phyloP scores from a whole-genome alignment of 2,888 invertebrate genomes.

The Hemaris fuciformis region DNA sequence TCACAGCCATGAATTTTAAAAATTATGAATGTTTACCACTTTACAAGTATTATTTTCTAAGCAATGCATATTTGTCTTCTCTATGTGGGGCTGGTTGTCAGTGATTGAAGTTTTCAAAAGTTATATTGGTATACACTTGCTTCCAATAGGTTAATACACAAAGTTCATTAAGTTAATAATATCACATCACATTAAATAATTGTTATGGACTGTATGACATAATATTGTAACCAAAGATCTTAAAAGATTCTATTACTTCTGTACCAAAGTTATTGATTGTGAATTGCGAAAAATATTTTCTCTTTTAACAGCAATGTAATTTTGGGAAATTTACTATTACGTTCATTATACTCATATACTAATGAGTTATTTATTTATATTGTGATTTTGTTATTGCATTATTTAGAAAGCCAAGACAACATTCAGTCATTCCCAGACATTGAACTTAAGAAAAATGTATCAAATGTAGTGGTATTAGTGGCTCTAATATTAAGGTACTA shows the following conservation, averaged over 20 bases:
- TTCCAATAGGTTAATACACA: constrained; percentile 19
- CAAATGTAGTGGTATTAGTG: constrained; percentile 26
- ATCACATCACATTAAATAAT: constrained; percentile 16
- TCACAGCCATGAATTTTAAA: background rate
- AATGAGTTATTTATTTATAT: background rate
- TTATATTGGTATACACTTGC: background rate
- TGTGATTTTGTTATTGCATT: background rate
- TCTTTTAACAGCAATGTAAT: constrained; percentile 30
- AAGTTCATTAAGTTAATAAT: constrained; percentile 1
- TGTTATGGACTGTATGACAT: background rate
- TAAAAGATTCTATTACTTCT: constrained; percentile 31
- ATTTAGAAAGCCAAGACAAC: background rate
- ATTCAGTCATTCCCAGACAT: background rate
- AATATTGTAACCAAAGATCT: constrained; percentile 46
- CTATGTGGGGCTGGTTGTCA: background rate
- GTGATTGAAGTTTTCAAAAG: background rate
- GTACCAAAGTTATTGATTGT: constrained; percentile 45
- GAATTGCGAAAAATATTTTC: constrained; percentile 39
- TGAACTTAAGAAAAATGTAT: background rate
- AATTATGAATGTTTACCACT: background rate
- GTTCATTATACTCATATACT: background rate
- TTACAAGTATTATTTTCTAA: background rate
- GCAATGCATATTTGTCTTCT: background rate
- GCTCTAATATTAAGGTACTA: constrained; percentile 29
- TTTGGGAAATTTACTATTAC: background rate